Base-by-base conservation (phyloP, 2,888 invertebrate species). In the Unio delphinus region DNA sequence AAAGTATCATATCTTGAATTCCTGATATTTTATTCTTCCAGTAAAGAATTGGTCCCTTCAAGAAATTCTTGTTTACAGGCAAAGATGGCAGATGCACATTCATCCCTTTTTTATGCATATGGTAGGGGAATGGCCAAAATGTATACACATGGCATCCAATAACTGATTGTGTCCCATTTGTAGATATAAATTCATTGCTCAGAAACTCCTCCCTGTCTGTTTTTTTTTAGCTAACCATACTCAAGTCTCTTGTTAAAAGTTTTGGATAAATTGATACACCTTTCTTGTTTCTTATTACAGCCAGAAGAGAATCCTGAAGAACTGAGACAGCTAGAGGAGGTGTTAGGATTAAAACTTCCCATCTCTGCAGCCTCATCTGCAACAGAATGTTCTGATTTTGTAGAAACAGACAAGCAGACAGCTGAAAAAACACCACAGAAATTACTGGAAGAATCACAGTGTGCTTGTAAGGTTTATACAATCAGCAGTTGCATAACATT, bases 291-390 rank as follows among this genome's bases (percentile, higher is more conserved):
- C 62, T 28, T 34, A 2, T 59, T 69, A 23, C 17, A 83, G 81
- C 65, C 65, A 30, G 67, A 64, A 56, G 81, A 82, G 56, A 76
- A 76, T 61, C 81, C 83, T 30, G 80, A 75, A 65, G 83, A 83
- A 59, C 58, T 84, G 30, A 65, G 64, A n/a, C 67, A 73, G 61
- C 69, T 83, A 55, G 83, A 82, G 68, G 66, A 76, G 59, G 70
- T 83, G 30, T 62, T 81, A 4, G 83, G 83, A 15, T 68, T 80
- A 30, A 69, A 75, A 55, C 57, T 83, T 26, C 76, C 79, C 18
- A 71, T 56, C 64, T 63, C 59, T 56, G n/a, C 58, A 30, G 15
- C 68, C 55, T 18, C 61, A 68, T 64, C 64, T 56, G 28, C 57
- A 45, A 57, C 62, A 54, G 60, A 28, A 60, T 60, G 17, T 30